Base-by-base conservation (phyloP, 2,113 vertebrate species). In the Sialia sialis region DNA sequence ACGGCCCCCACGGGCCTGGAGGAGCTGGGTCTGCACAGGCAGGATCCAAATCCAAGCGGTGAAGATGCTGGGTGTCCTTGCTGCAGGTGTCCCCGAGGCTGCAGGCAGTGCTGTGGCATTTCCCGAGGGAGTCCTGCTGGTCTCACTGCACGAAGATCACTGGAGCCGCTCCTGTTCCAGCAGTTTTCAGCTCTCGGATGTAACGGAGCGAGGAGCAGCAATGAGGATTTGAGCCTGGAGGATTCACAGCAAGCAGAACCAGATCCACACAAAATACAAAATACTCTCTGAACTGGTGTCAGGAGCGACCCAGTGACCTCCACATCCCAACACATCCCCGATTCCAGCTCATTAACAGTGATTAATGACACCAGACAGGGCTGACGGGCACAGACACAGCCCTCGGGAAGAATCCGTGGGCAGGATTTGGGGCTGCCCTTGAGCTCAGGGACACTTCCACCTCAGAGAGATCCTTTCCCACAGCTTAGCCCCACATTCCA, bases 31-130 rank as follows among this genome's bases (percentile, higher is more conserved):
- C 26, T 13, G 62, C 0, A 0, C 52, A 10, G 21, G 9, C 9
- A 2, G n/a, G 5, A 7, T 27, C 32, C 0, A 1, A 9, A n/a
- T 13, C n/a, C n/a, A n/a, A n/a, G n/a, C n/a, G 13, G 8, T 4
- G 1, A 14, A 13, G 13, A 0, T 5, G 6, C 0, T 0, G 6
- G 36, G 21, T 9, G 22, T n/a, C 14, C 51, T 15, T 9, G 0
- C 9, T 10, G 7, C 0, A 0, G 1, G 4, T 0, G 6, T 16
- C 3, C 1, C 2, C 1, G 9, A 27, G 25, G 43, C 0, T n/a
- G n/a, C 29, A 5, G 7, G 7, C n/a, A 59, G 8, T 15, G 3
- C 9, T 2, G 8, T 1, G 1, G 29, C 32, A 0, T 49, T 8
- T 20, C 44, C 32, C 0, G 3, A n/a, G 20, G 25, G 21, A 12